Base-by-base conservation (phyloP, 2,888 invertebrate species). In the Xanthorhoe spadicearia region DNA sequence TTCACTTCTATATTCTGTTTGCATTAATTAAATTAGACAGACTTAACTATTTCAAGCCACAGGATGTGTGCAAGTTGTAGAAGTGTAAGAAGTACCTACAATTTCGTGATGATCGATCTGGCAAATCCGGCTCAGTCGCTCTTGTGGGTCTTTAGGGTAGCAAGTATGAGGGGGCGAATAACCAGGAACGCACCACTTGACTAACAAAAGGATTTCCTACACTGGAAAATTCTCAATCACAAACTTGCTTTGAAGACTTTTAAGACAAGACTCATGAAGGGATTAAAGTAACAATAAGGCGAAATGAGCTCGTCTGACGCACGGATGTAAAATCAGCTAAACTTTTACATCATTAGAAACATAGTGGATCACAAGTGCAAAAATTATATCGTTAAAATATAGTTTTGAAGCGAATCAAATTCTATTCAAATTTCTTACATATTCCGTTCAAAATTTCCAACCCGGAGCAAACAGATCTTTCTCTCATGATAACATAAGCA, bases 71-170 rank as follows among this genome's bases (percentile, higher is more conserved):
- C 68, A 77, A 77, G 77, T 73, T 72, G 69, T 57, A 73, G 75
- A 80, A 81, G 78, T 75, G 77, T 72, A 58, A 73, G 75, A 80
- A 81, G 78, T 75, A 77, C 72, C 68, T 74, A 74, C 74, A 75
- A 73, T 81, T 80, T 76, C 77, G 73, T 43, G 80, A 82, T 32
- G 83, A 87, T 89, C 85, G 88, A 84, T 86, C 86, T 78, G 79
- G 80, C 81, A 86, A 89, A 88, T 83, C 86, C 82, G 82, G 82
- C 87, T 83, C 87, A 86, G 84, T 79, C 77, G 80, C 82, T 83
- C 83, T 84, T 79, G 81, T 84, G 81, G 81, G 80, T 80, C 77
- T 78, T 74, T 76, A 74, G 79, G 75, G 77, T 69, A 75, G 75
- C 75, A 69, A 78, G 78, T 76, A 73, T 73, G 73, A 77, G 76